Conservation (phyloP, 2,797 vertebrate species). For the Danionella dracula region DNA sequence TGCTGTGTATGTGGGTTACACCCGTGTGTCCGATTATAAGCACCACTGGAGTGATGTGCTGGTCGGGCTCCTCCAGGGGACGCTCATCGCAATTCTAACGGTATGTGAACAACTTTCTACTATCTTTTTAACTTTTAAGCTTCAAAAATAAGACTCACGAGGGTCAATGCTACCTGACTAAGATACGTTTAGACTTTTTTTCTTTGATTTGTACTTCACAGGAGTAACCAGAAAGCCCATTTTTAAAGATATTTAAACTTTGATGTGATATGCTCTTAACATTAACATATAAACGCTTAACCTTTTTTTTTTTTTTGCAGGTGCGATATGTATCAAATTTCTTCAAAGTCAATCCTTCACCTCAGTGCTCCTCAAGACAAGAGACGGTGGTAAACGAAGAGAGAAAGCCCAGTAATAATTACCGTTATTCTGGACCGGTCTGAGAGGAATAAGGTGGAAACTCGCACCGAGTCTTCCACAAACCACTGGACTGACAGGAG, state of each 20-base stretch:
- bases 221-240: too few relatives aligned
- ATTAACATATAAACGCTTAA: too few relatives aligned
- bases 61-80: constrained; percentile 86
- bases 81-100: constrained; percentile 79
- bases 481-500: constrained; percentile 65
- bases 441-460: constrained; percentile 60
- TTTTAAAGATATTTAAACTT: too few relatives aligned
- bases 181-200: too few relatives aligned
- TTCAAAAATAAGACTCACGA: too few relatives aligned
- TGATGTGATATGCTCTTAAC: too few relatives aligned
- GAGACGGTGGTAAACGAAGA: constrained; percentile 58
- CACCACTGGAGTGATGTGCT: constrained; percentile 93
- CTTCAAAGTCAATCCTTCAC: constrained; percentile 77
- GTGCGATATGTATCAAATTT: constrained; percentile 84
- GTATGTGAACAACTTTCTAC: constrained; percentile 63
- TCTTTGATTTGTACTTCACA: too few relatives aligned
- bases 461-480: constrained; percentile 48
- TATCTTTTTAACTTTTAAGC: too few relatives aligned
- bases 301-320: constrained; percentile 56
- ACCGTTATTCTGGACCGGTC: constrained; percentile 62
- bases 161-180: too few relatives aligned
- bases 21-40: constrained; percentile 86
- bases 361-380: constrained; percentile 40
- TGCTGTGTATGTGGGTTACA: constrained; percentile 86
- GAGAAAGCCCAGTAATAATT: constrained; percentile 85